Base-by-base conservation (phyloP, 53 echinoderm and acorn worm genomes). In the Echinarachnius parma region DNA sequence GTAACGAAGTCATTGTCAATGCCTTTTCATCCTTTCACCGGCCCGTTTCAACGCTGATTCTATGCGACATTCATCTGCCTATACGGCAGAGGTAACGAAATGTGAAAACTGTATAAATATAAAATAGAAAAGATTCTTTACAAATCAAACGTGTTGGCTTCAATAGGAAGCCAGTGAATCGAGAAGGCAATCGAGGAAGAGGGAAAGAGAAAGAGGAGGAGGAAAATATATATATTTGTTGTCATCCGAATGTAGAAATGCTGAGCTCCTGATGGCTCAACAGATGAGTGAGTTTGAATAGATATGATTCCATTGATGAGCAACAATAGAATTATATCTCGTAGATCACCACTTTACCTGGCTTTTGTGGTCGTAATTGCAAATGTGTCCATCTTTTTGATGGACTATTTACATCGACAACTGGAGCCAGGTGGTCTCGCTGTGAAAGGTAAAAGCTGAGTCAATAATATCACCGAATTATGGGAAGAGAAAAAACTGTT, bases 21-120 rank as follows among this genome's bases (percentile, higher is more conserved):
- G 69, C 34, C 68, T 16, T n/a, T 5, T n/a, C 20, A 10, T n/a
- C n/a, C n/a, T n/a, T n/a, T n/a, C n/a, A n/a, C n/a, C n/a, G n/a
- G n/a, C n/a, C n/a, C n/a, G n/a, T n/a, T n/a, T n/a, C n/a, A n/a
- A n/a, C n/a, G n/a, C n/a, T n/a, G 28, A 15, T 55, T 72, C 55
- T 56, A 72, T 72, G 57, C 21, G 35, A 57, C 36, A 72, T 72
- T 72, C 74, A 56, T 56, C 35, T 55, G 33, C 36, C 57, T 28
- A 37, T 56, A 56, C 56, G 56, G 36, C 35, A 57, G 39, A 72
- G 74, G 74, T 72, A 72, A 56, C 74, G 74, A 72, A 72, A 56
- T 72, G 74, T 72, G 74, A 72, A 72, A 72, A 72, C 56, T 37
- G 57, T 56, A 34, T 46, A 56, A 72, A 72, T 72, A 42, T 33